Percentiles rank a stretch among this genome's conserved stretches.
These are phyloP conservation scores for Mormoops blainvillei DNA, from an alignment of 2,113 vertebrate genomes.

Conservation along the genomic window DNA sequence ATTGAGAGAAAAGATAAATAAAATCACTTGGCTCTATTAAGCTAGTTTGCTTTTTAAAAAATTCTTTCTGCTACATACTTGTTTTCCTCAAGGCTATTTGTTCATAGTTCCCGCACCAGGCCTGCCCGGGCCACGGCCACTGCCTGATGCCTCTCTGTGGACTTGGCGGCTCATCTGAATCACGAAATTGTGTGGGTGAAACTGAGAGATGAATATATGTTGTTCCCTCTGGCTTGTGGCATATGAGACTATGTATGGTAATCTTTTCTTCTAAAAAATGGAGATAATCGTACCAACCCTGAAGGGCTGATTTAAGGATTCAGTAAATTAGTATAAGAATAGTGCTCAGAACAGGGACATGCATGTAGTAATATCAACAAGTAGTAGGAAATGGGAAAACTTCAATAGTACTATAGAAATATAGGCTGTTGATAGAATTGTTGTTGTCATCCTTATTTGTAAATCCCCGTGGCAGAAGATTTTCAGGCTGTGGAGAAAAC, in stretches of 20 bases:
- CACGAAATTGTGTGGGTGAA: neutral
- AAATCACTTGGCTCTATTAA: neutral
- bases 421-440: neutral
- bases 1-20: neutral
- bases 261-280: neutral
- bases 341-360: neutral
- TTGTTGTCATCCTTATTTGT: neutral
- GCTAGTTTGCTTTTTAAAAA: neutral
- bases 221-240: neutral
- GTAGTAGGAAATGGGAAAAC: neutral
- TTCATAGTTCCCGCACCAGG: neutral
- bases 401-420: neutral
- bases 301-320: neutral
- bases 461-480: neutral
- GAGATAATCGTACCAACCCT: neutral
- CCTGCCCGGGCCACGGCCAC: neutral
- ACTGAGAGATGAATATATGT: conserved; percentile 27
- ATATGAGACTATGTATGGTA: neutral
- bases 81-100: neutral
- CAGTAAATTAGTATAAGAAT: neutral
- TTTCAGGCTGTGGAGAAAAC: conserved; percentile 16
- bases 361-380: neutral
- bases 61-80: neutral
- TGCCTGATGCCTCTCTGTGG: conserved; percentile 3
- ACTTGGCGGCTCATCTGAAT: neutral